Conservation (phyloP, 2,797 vertebrate genomes). For the Aldrovandia affinis region DNA sequence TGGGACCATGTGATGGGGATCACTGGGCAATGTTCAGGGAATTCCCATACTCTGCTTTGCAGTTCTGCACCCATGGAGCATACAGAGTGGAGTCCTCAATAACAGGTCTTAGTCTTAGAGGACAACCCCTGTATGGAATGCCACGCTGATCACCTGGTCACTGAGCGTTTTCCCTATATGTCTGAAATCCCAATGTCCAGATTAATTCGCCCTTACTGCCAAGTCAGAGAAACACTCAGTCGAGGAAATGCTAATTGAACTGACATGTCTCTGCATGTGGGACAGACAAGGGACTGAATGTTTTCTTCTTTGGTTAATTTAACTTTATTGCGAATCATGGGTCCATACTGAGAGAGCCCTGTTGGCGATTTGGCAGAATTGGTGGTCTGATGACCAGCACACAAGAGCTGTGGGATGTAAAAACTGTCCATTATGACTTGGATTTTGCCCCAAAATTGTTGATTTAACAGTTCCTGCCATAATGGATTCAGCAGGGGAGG, state of each 20-base stretch:
- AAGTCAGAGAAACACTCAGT: neutral
- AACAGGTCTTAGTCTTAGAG: neutral
- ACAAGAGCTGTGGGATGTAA: neutral
- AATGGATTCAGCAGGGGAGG: constrained; percentile 40
- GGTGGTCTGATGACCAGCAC: neutral
- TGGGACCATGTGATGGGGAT: neutral
- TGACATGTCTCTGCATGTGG: neutral
- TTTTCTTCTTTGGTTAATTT: neutral
- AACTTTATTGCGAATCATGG: neutral
- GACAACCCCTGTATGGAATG: neutral
- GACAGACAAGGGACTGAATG: neutral
- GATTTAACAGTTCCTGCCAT: neutral
- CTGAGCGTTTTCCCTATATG: too few species aligned
- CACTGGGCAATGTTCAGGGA: neutral
- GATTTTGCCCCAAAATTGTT: neutral
- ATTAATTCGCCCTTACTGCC: neutral
- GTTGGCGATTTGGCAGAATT: neutral
- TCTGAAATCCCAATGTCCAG: neutral
- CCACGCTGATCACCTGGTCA: too few species aligned
- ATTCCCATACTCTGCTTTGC: neutral
- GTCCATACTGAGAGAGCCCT: neutral
- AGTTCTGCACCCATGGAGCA: neutral
- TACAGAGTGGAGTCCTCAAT: neutral
- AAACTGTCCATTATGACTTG: neutral
- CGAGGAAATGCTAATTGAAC: neutral